These are phyloP conservation scores for Anabacerthia variegaticeps DNA, from an alignment of 2,797 vertebrate species.

Conservation along the genomic window DNA sequence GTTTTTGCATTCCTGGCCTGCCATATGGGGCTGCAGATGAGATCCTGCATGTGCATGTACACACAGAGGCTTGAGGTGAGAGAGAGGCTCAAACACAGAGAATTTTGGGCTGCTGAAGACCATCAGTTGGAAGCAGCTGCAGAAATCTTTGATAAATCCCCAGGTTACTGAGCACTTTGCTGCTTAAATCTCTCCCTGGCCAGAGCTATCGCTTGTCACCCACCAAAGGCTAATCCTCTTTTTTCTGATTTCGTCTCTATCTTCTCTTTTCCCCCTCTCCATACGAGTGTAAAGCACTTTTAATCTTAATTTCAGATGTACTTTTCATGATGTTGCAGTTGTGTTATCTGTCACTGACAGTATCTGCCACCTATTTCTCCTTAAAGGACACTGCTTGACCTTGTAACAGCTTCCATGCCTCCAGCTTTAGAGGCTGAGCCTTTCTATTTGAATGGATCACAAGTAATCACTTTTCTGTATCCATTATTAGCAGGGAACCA, in stretches of 20 bases:
- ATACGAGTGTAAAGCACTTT: neutral
- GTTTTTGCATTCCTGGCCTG: neutral
- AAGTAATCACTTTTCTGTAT: slow-evolving; percentile 56
- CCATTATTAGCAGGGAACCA: slow-evolving; percentile 35
- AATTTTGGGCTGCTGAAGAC: neutral
- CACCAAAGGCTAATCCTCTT: slow-evolving; percentile 37
- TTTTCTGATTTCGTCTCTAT: slow-evolving; percentile 9
- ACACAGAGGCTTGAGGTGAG: neutral
- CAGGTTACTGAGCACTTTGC: neutral
- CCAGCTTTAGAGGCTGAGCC: slow-evolving; percentile 12
- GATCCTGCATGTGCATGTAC: neutral
- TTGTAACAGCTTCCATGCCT: slow-evolving; percentile 46
- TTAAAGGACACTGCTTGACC: slow-evolving; percentile 58
- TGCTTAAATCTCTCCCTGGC: slow-evolving; percentile 15
- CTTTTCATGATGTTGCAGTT: slow-evolving; percentile 9
- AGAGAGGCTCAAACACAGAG: neutral
- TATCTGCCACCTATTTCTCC: slow-evolving; percentile 20
- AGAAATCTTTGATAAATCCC: neutral
- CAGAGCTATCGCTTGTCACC: slow-evolving; percentile 15
- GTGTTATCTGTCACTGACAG: slow-evolving; percentile 8
- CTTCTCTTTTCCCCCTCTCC: neutral
- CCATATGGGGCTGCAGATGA: neutral
- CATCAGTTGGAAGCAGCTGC: neutral
- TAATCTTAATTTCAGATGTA: slow-evolving; percentile 54
- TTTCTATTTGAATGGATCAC: slow-evolving; percentile 40